Base-by-base conservation (phyloP, 2,888 invertebrate species). In the Lasioglossum lativentre region DNA sequence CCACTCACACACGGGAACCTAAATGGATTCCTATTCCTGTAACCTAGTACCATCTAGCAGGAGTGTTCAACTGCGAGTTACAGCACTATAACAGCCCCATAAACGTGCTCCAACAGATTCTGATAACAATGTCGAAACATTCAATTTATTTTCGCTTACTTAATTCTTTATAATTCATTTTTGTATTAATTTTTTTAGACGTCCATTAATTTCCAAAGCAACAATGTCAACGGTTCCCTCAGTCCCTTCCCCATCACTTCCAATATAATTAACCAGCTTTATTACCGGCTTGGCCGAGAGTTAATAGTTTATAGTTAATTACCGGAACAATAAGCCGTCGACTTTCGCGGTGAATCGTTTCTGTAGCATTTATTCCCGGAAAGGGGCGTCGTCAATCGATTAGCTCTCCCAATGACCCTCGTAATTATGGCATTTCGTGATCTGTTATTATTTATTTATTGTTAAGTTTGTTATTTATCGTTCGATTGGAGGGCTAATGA, bases 11-110 rank as follows among this genome's bases (percentile, higher is more conserved):
- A 40, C 75, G 38, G 72, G n/a, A 56, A 34, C 68, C 38, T 59
- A 88, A 90, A 90, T 90, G 86, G 86, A 88, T 87, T 85, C 81
- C 88, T 86, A 87, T 90, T 87, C 75, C 78, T 78, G 83, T 86
- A 88, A 85, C 72, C 59, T 23, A 12, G n/a, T 23, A 47, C 4
- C 42, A 66, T 47, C 30, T 19, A 6, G 16, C 34, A 19, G 27
- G 12, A 23, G 8, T 27, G 76, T 76, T 68, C 38, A 59, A 63
- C 27, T 59, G 0, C 16, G 71, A 75, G 66, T 45, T 52, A 8
- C 6, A n/a, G 40, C 27, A 40, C 47, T 27, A 80, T 45, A n/a
- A 59, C 45, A 73, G 70, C n/a, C 23, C 59, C 23, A 23, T 59
- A 30, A 81, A 81, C 45, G 23, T 27, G 63, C 23, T 0, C 38